Percentiles rank a stretch among this genome's conserved stretches.
These are phyloP conservation scores for Numenius arquata DNA, from an alignment of 2,113 vertebrate species.

Conservation along the genomic window DNA sequence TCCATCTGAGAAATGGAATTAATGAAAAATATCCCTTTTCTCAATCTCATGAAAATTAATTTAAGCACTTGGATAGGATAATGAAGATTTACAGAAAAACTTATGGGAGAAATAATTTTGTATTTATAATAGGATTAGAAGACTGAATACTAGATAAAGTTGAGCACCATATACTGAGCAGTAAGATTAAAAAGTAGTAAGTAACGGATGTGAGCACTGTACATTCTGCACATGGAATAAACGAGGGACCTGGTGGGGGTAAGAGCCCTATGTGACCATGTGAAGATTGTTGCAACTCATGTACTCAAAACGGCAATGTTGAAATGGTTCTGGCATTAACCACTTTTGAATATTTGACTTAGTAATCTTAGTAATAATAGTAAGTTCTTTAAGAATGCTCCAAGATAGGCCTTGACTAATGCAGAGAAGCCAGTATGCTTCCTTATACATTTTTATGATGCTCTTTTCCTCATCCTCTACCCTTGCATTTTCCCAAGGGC, in stretches of 20 bases:
- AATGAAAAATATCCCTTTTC: not conserved
- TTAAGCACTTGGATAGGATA: not conserved
- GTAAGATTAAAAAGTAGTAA: not conserved
- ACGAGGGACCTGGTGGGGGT: not conserved
- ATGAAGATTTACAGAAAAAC: not conserved
- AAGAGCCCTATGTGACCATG: not conserved
- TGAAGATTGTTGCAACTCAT: not conserved
- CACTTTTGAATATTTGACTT: not conserved
- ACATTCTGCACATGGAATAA: not conserved
- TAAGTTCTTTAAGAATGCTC: not conserved
- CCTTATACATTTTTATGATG: not conserved
- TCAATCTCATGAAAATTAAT: not conserved
- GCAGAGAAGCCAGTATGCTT: not conserved
- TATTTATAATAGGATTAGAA: not conserved
- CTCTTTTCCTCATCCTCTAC: not conserved
- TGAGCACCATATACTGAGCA: not conserved
- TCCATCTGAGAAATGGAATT: not conserved
- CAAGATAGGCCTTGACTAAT: not conserved
- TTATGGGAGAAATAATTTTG: not conserved
- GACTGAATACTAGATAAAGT: not conserved
- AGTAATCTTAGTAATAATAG: not conserved
- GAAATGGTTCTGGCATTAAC: not conserved
- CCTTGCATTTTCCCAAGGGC: not conserved
- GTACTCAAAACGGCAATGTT: not conserved
- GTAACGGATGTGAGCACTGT: not conserved